Evolutionary conservation across 1,140 invertebrate species (phyloP).

Genomic region (Dreissena polymorpha): DNA sequence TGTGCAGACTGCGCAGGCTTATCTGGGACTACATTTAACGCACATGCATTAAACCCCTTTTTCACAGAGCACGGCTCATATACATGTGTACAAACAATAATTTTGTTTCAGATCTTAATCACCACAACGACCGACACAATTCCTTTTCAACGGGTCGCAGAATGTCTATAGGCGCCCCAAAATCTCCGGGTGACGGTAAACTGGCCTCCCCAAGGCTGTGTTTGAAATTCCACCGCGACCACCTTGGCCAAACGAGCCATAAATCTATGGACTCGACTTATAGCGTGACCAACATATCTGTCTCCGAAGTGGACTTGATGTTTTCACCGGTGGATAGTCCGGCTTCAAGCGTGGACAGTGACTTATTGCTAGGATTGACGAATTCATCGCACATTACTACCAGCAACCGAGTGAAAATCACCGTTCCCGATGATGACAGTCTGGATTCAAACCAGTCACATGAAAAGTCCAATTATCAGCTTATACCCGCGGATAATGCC

Average conservation of each 20-base stretch:
- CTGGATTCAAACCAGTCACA: not conserved
- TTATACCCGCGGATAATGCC: too few species aligned
- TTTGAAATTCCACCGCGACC: slow-evolving; percentile 83
- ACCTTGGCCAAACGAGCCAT: slow-evolving; percentile 63
- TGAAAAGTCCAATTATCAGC: too few species aligned
- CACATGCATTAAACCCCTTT: too few species aligned
- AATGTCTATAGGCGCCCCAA: slow-evolving; percentile 57
- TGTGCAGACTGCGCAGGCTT: too few species aligned
- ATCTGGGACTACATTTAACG: too few species aligned
- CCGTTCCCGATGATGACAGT: slow-evolving; percentile 13
- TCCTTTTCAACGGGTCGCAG: slow-evolving; percentile 43
- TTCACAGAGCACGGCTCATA: too few species aligned
- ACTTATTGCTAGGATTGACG: slow-evolving; percentile 58
- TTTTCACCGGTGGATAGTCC: slow-evolving; percentile 64
- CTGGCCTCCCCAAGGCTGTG: slow-evolving; percentile 82
- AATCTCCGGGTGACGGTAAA: slow-evolving; percentile 67
- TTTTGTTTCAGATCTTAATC: not conserved
- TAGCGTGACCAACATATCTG: slow-evolving; percentile 62
- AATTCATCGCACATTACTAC: not conserved
- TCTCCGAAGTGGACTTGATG: slow-evolving; percentile 63
- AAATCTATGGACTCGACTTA: slow-evolving; percentile 70
- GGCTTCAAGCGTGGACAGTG: slow-evolving; percentile 71
- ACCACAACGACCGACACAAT: slow-evolving; percentile 9
- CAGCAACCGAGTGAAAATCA: not conserved
- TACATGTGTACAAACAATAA: too few species aligned